Evolutionary conservation across 2,888 invertebrate species (phyloP).

Genomic region (Drosophila flavopinicola): DNA sequence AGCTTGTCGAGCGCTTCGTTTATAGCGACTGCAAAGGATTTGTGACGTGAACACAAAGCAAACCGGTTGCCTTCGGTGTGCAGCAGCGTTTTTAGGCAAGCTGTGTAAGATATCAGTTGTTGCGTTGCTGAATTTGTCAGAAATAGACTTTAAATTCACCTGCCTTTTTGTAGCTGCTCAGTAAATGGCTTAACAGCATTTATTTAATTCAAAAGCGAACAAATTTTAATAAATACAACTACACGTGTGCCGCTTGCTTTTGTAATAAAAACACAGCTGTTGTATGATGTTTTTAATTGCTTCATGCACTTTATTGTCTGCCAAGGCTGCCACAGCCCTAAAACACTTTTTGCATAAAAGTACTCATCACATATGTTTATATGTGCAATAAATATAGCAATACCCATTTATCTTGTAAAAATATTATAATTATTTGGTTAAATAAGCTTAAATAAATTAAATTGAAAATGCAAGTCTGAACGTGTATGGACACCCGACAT

Average conservation of each 20-base stretch:
- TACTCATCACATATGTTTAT: background rate
- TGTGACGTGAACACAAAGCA: slow-evolving; percentile 31
- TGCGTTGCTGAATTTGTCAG: background rate
- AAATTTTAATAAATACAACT: background rate
- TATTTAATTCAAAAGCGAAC: slow-evolving; percentile 25
- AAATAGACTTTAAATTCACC: slow-evolving; percentile 69
- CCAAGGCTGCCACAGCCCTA: slow-evolving; percentile 13
- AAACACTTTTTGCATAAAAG: background rate
- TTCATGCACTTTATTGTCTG: background rate
- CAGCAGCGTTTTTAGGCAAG: slow-evolving; percentile 54
- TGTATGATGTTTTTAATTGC: slow-evolving; percentile 10
- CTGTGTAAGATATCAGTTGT: slow-evolving; percentile 41
- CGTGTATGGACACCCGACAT: slow-evolving; percentile 29
- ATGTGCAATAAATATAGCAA: background rate
- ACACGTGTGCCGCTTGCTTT: slow-evolving; percentile 48
- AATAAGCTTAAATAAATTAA: background rate
- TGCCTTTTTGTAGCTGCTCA: slow-evolving; percentile 69
- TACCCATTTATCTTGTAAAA: background rate
- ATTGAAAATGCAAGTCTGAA: slow-evolving; percentile 21
- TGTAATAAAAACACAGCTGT: slow-evolving; percentile 46
- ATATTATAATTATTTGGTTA: too few relatives aligned
- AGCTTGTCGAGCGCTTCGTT: slow-evolving; percentile 81
- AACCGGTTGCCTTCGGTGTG: slow-evolving; percentile 17
- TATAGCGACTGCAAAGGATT: slow-evolving; percentile 80
- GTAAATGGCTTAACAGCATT: slow-evolving; percentile 52